Evolutionary conservation across 1,140 invertebrate genomes (phyloP).

Genomic region (Drosophila azteca): DNA sequence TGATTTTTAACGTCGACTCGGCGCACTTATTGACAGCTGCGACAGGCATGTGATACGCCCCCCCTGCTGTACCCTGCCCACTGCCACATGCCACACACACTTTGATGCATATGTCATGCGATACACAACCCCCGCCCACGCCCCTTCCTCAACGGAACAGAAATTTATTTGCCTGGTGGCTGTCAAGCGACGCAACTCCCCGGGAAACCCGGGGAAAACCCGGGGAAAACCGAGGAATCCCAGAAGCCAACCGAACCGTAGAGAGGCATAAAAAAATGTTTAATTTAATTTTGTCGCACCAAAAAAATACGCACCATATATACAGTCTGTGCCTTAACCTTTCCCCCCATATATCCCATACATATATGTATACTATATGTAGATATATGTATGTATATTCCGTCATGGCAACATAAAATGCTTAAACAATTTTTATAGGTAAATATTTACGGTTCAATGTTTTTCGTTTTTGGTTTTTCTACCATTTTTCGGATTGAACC

Average conservation of each 20-base stretch:
- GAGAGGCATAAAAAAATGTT: constrained; percentile 73
- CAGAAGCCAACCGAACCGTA: background rate
- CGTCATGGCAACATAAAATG: constrained; percentile 73
- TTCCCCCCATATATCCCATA: constrained; percentile 1
- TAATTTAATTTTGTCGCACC: constrained; percentile 66
- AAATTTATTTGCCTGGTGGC: constrained; percentile 72
- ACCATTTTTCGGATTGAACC: constrained; percentile 5
- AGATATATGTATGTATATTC: constrained; percentile 16
- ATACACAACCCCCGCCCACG: constrained; percentile 57
- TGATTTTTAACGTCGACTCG: constrained; percentile 78
- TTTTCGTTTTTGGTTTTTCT: constrained; percentile 8
- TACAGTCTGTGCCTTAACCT: constrained; percentile 27
- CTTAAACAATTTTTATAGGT: constrained; percentile 77
- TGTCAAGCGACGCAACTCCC: constrained; percentile 36
- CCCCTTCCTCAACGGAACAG: constrained; percentile 45
- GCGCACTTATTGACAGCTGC: constrained; percentile 79
- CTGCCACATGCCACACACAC: constrained; percentile 1
- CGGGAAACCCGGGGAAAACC: background rate
- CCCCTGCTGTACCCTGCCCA: background rate
- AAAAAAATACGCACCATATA: constrained; percentile 29
- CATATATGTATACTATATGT: background rate
- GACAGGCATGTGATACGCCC: constrained; percentile 56
- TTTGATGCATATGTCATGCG: constrained; percentile 81
- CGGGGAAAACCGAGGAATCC: background rate
- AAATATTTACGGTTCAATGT: constrained; percentile 54